phyloP scores from a whole-genome alignment of 2,888 invertebrate genomes.

The Pollenia griseotomentosa region DNA sequence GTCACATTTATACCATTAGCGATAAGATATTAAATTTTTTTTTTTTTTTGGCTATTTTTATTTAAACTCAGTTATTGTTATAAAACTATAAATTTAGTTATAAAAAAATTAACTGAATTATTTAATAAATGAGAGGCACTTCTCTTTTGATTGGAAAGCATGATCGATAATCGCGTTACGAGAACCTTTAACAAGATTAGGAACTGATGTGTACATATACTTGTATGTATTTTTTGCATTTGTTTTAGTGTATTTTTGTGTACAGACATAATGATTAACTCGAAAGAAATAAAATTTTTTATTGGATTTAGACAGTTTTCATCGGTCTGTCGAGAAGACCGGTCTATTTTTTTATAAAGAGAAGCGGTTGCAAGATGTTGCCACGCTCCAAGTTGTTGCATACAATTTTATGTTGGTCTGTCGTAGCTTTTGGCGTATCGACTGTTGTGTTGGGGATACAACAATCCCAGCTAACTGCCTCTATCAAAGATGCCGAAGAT shows the following conservation, averaged over 20 bases:
- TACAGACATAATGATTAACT: background rate
- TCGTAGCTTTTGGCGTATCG: conserved; percentile 75
- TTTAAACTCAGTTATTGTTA: background rate
- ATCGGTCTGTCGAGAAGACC: conserved; percentile 31
- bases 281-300: background rate
- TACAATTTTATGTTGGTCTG: conserved; percentile 74
- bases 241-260: too few relatives aligned
- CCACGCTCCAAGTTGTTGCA: background rate
- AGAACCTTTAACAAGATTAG: too few relatives aligned
- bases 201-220: too few relatives aligned
- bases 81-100: background rate
- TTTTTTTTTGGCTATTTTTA: background rate
- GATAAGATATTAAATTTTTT: conserved; percentile 7
- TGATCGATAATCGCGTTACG: background rate
- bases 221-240: too few relatives aligned
- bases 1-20: background rate
- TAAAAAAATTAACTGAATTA: background rate
- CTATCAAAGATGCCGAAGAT: conserved; percentile 72
- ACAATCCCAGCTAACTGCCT: conserved; percentile 70
- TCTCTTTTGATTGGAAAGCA: background rate
- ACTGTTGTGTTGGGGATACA: conserved; percentile 76
- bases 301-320: conserved; percentile 33
- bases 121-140: background rate
- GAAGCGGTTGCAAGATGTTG: conserved; percentile 19
- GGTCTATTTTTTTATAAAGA: conserved; percentile 13